Base-by-base conservation (phyloP, 2,113 vertebrate species). In the Caranx ignobilis region DNA sequence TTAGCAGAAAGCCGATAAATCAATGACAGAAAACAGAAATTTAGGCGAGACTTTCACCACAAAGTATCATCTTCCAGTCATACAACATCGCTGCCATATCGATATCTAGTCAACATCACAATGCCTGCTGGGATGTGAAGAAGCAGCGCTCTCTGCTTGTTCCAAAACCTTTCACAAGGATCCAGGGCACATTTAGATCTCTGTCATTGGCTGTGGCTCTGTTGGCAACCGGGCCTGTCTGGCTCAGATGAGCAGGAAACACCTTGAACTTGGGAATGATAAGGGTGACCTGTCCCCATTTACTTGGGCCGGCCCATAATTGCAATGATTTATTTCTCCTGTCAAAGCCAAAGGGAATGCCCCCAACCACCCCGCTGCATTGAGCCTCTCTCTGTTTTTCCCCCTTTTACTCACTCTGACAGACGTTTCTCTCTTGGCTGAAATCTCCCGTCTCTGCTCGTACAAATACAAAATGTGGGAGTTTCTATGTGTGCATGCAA, bases 311-410 rank as follows among this genome's bases (percentile, higher is more conserved):
- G 48, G 79, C 86, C 82, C 88, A 91, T 94, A 94, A 94, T 94
- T 94, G 85, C 68, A 47, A 83, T 92, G 89, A 93, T 93, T 94
- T 93, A 94, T 93, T 79, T 90, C 86, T 76, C 47, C 89, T 90
- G 88, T 89, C 91, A 89, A 80, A 90, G 79, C 57, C 74, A 87
- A 83, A 86, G 72, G 70, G 83, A 82, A 81, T 82, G 66, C 70
- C 75, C 79, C 78, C 61, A 47, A 55, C 57, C 55, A 13, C 78
- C 77, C 69, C 63, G 32, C 67, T 62, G 52, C 72, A 83, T 68
- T 70, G 26, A 48, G 55, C 64, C 72, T 85, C 69, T 48, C 34
- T 50, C 5, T 26, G 18, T 83, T 65, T 72, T 7, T 31, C 16
- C 68, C 7, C 74, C 66, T 78, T 66, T 83, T 21, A 71, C 74